phyloP scores from a whole-genome alignment of 2,113 vertebrate species.

The Anguilla rostrata region DNA sequence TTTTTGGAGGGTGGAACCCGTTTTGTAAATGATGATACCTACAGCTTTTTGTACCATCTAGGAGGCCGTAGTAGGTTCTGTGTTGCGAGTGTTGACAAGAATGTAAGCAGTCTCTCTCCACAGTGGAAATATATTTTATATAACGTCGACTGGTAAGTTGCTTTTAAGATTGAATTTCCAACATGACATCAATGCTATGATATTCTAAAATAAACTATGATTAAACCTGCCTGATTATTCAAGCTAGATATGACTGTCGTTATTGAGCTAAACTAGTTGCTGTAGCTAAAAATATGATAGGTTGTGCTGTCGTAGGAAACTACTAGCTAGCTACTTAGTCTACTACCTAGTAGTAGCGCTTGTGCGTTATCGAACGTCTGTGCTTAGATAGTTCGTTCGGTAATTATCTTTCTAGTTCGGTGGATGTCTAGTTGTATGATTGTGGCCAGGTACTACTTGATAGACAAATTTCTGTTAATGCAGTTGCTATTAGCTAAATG shows the following conservation, averaged over 20 bases:
- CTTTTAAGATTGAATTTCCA: background rate
- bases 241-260: background rate
- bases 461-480: background rate
- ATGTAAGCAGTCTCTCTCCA: background rate
- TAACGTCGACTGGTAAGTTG: background rate
- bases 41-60: background rate
- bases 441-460: too few relatives aligned
- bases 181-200: background rate
- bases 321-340: background rate
- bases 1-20: background rate
- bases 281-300: conserved; percentile 12
- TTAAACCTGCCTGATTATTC: background rate
- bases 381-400: background rate
- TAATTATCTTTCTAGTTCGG: background rate
- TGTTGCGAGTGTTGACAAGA: conserved; percentile 12
- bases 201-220: background rate
- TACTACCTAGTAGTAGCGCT: background rate
- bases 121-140: background rate
- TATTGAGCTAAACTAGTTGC: background rate
- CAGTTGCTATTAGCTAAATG: background rate
- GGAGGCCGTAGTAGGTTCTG: conserved; percentile 13
- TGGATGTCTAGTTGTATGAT: too few relatives aligned
- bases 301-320: conserved; percentile 1
- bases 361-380: background rate
- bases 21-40: conserved; percentile 2